Conservation (phyloP, 2,797 vertebrate genomes). For the Sebastes wilsoni region DNA sequence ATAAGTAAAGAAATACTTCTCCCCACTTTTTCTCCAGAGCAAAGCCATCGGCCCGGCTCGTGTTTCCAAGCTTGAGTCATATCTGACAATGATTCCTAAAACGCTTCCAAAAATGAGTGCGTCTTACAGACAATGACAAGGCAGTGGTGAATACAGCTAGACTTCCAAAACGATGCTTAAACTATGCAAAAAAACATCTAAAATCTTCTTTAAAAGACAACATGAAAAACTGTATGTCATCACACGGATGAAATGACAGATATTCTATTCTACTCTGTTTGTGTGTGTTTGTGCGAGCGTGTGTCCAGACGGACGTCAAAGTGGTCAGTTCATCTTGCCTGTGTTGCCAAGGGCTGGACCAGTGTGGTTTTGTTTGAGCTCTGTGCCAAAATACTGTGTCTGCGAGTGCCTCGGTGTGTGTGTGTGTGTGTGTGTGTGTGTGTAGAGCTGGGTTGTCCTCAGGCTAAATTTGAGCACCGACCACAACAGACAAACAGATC, state of each 20-base stretch:
- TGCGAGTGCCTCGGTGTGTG: conserved; percentile 9
- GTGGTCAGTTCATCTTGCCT: conserved; percentile 75
- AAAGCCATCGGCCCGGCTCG: conserved; percentile 3
- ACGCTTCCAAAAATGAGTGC: not conserved
- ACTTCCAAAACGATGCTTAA: not conserved
- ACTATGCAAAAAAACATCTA: not conserved
- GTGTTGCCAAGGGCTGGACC: conserved; percentile 76
- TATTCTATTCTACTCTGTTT: conserved; percentile 14
- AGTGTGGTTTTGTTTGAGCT: conserved; percentile 77
- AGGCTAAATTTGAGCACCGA: conserved; percentile 72
- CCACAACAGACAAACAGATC: conserved; percentile 80
- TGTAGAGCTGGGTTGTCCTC: conserved; percentile 63
- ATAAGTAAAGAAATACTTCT: conserved; percentile 50
- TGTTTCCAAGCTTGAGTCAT: conserved; percentile 32
- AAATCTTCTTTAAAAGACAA: not conserved
- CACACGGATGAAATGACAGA: conserved; percentile 2
- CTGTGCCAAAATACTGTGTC: conserved; percentile 52
- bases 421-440: conserved; percentile 23
- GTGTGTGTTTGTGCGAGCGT: conserved; percentile 34
- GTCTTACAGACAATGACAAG: not conserved
- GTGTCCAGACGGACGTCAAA: conserved; percentile 74
- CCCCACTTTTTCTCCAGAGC: conserved; percentile 21
- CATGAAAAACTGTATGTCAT: not conserved
- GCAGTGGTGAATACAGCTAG: not conserved
- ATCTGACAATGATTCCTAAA: conserved; percentile 7